Evolutionary conservation across 2,888 invertebrate species (phyloP).

Genomic region (Criorhina ranunculi): DNA sequence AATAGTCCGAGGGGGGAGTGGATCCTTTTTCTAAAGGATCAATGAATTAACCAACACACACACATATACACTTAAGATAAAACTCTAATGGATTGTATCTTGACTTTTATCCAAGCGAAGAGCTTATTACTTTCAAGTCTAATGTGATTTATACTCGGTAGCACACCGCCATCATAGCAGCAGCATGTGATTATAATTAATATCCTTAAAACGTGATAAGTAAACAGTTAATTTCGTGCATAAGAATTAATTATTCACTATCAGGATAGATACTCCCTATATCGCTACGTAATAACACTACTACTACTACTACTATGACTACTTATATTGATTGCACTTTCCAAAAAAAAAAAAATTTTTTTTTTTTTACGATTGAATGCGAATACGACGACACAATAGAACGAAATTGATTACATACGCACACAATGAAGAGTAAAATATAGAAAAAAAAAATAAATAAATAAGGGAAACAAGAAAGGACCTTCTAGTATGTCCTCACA

Average conservation of each 20-base stretch:
- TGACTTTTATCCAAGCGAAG: conserved; percentile 56
- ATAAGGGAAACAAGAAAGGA: conserved; percentile 28
- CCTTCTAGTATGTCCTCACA: conserved; percentile 49
- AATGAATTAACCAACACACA: conserved; percentile 44
- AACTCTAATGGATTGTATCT: conserved; percentile 63
- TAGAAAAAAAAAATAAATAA: conserved; percentile 7
- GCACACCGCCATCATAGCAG: conserved; percentile 20
- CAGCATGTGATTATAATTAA: conserved; percentile 39
- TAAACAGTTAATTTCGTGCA: conserved; percentile 55
- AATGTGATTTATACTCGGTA: conserved; percentile 51
- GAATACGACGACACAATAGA: conserved; percentile 61
- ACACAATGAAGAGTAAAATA: conserved; percentile 43
- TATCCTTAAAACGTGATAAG: conserved; percentile 46
- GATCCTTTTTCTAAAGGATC: conserved; percentile 30
- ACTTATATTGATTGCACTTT: conserved; percentile 29
- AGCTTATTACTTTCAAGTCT: conserved; percentile 50
- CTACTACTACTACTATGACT: background rate
- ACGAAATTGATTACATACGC: conserved; percentile 62
- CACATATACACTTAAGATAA: conserved; percentile 19
- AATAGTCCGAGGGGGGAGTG: conserved; percentile 46
- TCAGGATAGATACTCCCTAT: background rate
- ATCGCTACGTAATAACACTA: conserved; percentile 28
- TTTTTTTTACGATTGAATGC: conserved; percentile 39
- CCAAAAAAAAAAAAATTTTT: background rate
- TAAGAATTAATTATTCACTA: conserved; percentile 46